Conservation (phyloP, 2,797 vertebrate species). For the Picus viridis region DNA sequence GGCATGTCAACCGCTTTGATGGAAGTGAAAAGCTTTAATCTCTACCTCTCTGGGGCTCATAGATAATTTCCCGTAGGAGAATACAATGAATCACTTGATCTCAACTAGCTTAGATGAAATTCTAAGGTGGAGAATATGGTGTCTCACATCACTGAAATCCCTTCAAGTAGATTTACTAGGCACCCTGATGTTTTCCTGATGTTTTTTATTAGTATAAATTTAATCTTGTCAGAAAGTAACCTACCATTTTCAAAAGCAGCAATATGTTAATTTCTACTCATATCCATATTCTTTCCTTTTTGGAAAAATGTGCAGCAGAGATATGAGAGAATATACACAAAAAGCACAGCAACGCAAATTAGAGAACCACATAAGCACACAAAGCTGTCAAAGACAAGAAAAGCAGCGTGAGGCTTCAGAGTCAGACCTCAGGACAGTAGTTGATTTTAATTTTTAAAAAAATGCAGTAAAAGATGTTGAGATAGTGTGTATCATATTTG, state of each 20-base stretch:
- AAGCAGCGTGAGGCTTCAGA: neutral
- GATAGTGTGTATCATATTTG: neutral
- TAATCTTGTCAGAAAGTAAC: constrained; percentile 1
- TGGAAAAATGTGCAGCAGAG: neutral
- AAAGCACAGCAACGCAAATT: neutral
- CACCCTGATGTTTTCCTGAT: neutral
- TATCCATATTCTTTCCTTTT: neutral
- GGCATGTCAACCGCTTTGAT: neutral
- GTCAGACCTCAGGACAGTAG: neutral
- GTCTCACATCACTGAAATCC: neutral
- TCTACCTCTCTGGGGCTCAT: neutral
- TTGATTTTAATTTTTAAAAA: neutral
- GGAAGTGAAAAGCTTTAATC: constrained; percentile 40
- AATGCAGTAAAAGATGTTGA: neutral
- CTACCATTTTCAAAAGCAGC: neutral
- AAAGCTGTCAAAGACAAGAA: neutral
- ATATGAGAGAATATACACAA: neutral
- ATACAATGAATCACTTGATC: constrained; percentile 18
- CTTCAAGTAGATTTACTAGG: neutral
- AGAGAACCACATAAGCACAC: neutral
- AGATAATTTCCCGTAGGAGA: constrained; percentile 40
- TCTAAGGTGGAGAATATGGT: neutral
- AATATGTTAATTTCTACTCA: constrained; percentile 1
- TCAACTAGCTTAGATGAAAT: neutral
- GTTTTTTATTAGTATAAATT: neutral